Evolutionary conservation across 2,797 vertebrate species (phyloP), one percentile per base, ranked within the genome.

Genomic region (Hydrocynus forskahlii): DNA sequence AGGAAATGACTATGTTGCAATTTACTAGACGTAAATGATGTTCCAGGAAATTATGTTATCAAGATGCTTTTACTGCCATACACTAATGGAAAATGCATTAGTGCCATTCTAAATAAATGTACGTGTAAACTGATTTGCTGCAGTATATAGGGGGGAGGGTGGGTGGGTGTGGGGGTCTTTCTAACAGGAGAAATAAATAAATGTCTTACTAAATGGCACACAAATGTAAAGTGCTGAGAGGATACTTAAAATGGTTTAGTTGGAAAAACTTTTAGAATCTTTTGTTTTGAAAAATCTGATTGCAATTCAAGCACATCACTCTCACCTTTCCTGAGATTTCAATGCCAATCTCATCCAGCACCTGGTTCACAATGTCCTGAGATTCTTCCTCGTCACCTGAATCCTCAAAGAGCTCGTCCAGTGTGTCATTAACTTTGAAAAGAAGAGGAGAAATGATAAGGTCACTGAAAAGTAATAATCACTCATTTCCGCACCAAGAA

Each of bases 271-370:
- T n/a, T n/a, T n/a, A n/a, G n/a, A n/a, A n/a, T n/a, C n/a, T 35
- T 35, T 4, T 35, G 35, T 35, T 35, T 35, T 35, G 2, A 35
- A 35, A 35, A 48, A 40, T 62, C 5, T 50, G 23, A 59, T 45
- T 7, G 25, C 4, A 25, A 40, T 54, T 9, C 23, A 25, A 59
- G 48, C 8, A 60, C 2, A 19, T 0, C 35, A 19, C 6, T 35
- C 73, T 83, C 91, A 99, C 98, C 96, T 99, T 98, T 92, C 95
- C 97, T 83, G 97, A 95, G 87, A 99, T 98, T 92, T 99, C 97
- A 79, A 99, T 99, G 89, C 98, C 97, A 19, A 99, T 99, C 93
- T 99, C 97, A 89, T 99, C 98, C 85, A 99, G 93, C 84, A 99
- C 97, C 93, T 99, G 97, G 89, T 96, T 98, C 85, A 99, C 97